These are phyloP conservation scores for Drosophila ironensis DNA, from an alignment of 1,140 invertebrate genomes.

Conservation along the genomic window DNA sequence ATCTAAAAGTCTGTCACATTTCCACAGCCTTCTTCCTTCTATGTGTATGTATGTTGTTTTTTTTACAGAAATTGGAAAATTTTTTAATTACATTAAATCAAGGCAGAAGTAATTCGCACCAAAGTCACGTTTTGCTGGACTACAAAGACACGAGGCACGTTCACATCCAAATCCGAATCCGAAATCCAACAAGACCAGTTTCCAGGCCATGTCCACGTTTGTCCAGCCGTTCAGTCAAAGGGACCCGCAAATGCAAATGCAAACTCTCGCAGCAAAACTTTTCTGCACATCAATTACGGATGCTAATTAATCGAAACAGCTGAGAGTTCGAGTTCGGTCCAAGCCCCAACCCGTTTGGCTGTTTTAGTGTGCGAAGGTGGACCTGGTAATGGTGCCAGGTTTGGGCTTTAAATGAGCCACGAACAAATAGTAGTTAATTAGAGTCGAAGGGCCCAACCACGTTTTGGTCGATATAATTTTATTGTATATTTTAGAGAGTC, in stretches of 20 bases:
- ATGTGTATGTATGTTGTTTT: too few relatives aligned
- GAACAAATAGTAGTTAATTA: not conserved
- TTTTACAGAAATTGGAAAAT: slow-evolving; percentile 52
- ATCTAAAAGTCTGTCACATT: slow-evolving; percentile 11
- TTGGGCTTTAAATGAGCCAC: slow-evolving; percentile 1
- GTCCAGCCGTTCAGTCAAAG: slow-evolving; percentile 55
- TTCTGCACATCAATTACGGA: slow-evolving; percentile 79
- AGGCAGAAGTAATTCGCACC: slow-evolving; percentile 78
- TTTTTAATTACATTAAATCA: slow-evolving; percentile 81
- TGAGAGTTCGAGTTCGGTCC: slow-evolving; percentile 39
- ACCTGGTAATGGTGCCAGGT: not conserved
- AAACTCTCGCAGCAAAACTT: slow-evolving; percentile 65
- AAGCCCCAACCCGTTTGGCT: not conserved
- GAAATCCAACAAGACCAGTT: slow-evolving; percentile 23
- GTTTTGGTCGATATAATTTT: not conserved
- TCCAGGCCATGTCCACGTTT: slow-evolving; percentile 26
- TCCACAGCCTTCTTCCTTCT: slow-evolving; percentile 1
- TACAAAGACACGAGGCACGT: slow-evolving; percentile 50
- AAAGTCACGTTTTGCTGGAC: slow-evolving; percentile 70
- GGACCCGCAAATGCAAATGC: slow-evolving; percentile 44
- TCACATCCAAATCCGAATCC: slow-evolving; percentile 16
- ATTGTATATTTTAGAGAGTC: not conserved
- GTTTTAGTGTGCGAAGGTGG: not conserved
- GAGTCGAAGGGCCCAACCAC: not conserved
- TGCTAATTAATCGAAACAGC: slow-evolving; percentile 80